Evolutionary conservation across 2,797 vertebrate genomes (phyloP).

Genomic region (Hapalemur alaotrensis): DNA sequence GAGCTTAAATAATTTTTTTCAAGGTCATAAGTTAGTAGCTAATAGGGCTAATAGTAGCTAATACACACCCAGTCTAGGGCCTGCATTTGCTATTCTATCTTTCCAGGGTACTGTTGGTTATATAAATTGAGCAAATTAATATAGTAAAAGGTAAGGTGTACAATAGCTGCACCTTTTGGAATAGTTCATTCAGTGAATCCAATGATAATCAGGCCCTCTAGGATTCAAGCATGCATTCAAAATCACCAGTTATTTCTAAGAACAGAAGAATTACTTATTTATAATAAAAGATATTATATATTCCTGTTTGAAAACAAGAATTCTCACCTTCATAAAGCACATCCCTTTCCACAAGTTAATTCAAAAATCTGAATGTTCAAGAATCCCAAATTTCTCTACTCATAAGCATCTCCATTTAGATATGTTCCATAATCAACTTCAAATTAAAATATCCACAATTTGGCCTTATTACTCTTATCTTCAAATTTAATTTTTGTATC

Average conservation of each 20-base stretch:
- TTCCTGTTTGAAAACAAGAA: background rate
- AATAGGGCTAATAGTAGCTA: background rate
- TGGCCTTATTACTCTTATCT: background rate
- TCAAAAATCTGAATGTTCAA: background rate
- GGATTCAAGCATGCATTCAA: background rate
- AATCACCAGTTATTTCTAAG: background rate
- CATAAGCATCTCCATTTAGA: background rate
- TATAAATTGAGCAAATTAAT: background rate
- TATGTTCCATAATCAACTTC: background rate
- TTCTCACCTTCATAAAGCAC: background rate
- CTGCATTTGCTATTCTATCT: background rate
- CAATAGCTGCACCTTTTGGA: background rate
- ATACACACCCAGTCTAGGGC: background rate
- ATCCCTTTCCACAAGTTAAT: background rate
- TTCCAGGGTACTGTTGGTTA: background rate
- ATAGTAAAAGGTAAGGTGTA: background rate
- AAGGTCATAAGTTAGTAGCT: background rate
- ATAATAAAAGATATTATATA: background rate
- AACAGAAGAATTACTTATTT: slow-evolving; percentile 6
- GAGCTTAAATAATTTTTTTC: slow-evolving; percentile 1
- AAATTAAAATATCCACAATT: slow-evolving; percentile 18
- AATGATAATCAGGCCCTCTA: background rate
- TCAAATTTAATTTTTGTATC: background rate
- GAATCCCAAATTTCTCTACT: background rate
- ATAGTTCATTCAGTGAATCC: background rate